Evolutionary conservation across 2,797 vertebrate species (phyloP), one percentile per base, ranked within the genome.

Genomic region (Acridotheres tristis): DNA sequence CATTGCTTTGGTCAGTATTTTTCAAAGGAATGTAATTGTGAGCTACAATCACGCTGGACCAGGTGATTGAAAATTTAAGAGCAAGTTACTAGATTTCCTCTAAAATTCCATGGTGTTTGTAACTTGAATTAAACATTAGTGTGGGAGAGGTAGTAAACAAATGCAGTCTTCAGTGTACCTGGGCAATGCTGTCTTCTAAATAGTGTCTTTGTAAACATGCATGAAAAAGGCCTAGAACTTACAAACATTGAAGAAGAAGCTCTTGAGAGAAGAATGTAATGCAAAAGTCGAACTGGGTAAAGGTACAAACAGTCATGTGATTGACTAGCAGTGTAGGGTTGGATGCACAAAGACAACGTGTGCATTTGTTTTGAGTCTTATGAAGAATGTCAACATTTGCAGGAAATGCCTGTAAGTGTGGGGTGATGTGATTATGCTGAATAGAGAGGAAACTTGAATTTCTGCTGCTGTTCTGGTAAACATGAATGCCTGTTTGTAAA

Each of bases 191-290:
- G 13, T 63, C 17, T 78, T 87, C 57, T 47, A 61, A 75, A 57
- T 34, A 8, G 6, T 51, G 58, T 65, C 32, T 21, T 84, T 0
- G 0, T 51, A 48, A 82, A 32, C 3, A 2, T 15, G 3, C 57
- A 8, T 43, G 42, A 63, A n/a, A 72, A 85, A 55, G 18, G 29
- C 58, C 43, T 53, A 29, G 57, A 66, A 55, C 25, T 89, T 82
- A 18, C 0, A 2, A 43, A 54, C 71, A 51, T 38, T 30, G 59
- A 77, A 73, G 36, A 36, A 72, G 54, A 69, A 68, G 17, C 21
- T 47, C 53, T 26, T 67, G 19, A 23, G 45, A 65, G 63, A 73
- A 61, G 48, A 84, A n/a, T 14, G 12, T 53, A 38, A 40, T 57
- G 42, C 54, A 53, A 7, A 67, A 75, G 21, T 22, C 75, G 34